Evolutionary conservation across 2,797 vertebrate genomes (phyloP).

Genomic region (Micrastur ruficollis): DNA sequence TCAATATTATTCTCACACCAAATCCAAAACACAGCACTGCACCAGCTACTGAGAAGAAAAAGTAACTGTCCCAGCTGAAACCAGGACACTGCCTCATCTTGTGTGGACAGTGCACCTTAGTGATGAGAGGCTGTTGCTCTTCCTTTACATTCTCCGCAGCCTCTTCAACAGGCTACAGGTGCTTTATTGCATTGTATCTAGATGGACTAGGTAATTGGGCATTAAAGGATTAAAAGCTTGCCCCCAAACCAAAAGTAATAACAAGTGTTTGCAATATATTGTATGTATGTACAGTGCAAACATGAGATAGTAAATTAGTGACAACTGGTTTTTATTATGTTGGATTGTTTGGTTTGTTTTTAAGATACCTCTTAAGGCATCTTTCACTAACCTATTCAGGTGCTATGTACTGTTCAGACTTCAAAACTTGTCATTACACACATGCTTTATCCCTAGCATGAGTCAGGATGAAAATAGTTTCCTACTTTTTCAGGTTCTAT

Average conservation of each 20-base stretch:
- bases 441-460: not conserved
- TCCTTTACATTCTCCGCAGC: not conserved
- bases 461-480: not conserved
- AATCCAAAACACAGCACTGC: no score
- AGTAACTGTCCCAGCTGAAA: no score
- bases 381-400: not conserved
- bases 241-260: not conserved
- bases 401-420: not conserved
- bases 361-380: not conserved
- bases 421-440: not conserved
- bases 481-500: not conserved
- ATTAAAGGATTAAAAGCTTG: not conserved
- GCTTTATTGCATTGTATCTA: not conserved
- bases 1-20: no score
- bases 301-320: not conserved
- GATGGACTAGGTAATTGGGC: not conserved
- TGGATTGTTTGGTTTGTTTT: not conserved
- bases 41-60: no score
- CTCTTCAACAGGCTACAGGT: not conserved
- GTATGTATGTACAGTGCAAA: not conserved
- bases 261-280: not conserved
- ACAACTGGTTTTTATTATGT: not conserved
- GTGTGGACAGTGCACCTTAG: fast-evolving
- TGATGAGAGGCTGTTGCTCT: not conserved
- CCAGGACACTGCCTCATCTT: not conserved